Evolutionary conservation across 2,888 invertebrate species (phyloP).

Genomic region (Philaethria dido): DNA sequence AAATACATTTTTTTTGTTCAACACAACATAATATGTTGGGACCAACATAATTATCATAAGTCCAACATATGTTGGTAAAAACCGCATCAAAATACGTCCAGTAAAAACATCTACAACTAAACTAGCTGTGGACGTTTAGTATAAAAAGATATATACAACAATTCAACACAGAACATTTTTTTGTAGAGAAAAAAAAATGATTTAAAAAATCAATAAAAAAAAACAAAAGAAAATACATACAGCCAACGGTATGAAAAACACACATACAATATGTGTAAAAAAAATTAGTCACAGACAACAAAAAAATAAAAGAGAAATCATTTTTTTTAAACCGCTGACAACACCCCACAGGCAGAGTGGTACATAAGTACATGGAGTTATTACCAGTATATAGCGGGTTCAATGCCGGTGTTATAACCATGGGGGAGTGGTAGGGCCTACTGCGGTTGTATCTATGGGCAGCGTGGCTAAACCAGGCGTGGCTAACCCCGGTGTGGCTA

Average conservation of each 20-base stretch:
- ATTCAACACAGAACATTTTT: background rate
- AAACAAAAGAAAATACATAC: background rate
- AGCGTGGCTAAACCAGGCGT: constrained; percentile 13
- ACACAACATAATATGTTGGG: constrained; percentile 2
- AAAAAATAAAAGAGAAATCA: background rate
- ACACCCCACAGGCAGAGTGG: background rate
- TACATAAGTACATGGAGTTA: constrained; percentile 1
- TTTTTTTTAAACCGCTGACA: background rate
- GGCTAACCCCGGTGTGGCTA: constrained; percentile 15
- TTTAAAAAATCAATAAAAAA: background rate
- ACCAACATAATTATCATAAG: background rate
- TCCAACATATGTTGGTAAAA: background rate
- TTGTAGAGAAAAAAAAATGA: constrained; percentile 3
- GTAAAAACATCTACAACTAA: constrained; percentile 1
- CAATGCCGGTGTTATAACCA: constrained; percentile 47
- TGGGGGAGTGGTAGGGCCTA: constrained; percentile 35
- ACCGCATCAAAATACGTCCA: constrained; percentile 24
- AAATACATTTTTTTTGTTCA: constrained; percentile 10
- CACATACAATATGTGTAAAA: background rate
- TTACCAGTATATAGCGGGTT: background rate
- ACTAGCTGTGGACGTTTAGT: constrained; percentile 18
- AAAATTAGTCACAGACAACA: background rate
- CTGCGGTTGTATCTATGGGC: constrained; percentile 21
- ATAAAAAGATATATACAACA: background rate
- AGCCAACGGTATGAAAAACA: background rate